Evolutionary conservation across 2,797 vertebrate species (phyloP).

Genomic region (Limosa lapponica): DNA sequence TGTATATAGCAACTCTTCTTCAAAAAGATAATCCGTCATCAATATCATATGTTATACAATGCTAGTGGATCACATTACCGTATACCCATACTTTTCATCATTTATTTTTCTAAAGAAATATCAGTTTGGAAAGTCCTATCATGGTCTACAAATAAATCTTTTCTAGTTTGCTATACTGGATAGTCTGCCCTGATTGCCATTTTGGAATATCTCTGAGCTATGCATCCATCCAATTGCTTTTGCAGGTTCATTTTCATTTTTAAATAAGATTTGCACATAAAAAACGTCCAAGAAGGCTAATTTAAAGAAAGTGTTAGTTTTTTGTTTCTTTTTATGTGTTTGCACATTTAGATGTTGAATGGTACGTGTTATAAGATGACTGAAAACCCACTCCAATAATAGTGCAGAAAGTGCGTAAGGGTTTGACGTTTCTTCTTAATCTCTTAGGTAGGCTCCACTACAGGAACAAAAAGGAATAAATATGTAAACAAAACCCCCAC

Average conservation of each 20-base stretch:
- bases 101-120: neutral
- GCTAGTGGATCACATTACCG: neutral
- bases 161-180: neutral
- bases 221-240: neutral
- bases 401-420: neutral
- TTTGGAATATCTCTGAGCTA: neutral
- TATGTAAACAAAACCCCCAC: neutral
- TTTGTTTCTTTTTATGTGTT: neutral
- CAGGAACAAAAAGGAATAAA: neutral
- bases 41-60: neutral
- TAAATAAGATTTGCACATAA: neutral
- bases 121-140: neutral
- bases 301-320: neutral
- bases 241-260: neutral
- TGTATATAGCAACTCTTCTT: neutral
- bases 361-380: neutral
- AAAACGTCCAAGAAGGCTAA: neutral
- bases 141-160: neutral
- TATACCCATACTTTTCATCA: neutral
- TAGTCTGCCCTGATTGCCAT: neutral
- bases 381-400: neutral
- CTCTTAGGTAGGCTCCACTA: neutral
- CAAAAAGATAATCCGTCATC: neutral
- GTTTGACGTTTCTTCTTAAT: neutral
- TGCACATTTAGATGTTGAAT: neutral